These are phyloP conservation scores for Eolophus roseicapilla DNA, from an alignment of 2,113 vertebrate species.

Conservation along the genomic window DNA sequence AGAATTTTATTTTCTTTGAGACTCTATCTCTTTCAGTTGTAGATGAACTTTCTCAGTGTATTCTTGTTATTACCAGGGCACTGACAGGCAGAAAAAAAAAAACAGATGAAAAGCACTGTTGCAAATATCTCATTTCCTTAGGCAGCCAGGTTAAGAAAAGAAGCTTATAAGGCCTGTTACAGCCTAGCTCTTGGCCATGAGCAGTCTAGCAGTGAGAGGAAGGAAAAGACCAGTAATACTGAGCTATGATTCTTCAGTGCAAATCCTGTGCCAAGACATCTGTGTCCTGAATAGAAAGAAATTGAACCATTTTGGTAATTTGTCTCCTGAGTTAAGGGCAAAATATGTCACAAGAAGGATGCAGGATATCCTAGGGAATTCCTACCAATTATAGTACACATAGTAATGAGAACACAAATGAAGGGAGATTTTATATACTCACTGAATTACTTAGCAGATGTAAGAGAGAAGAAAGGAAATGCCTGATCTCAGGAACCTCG, in stretches of 20 bases:
- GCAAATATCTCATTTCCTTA: conserved; percentile 2
- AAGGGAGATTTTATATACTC: background rate
- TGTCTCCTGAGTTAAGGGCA: conserved; percentile 2
- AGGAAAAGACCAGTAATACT: background rate
- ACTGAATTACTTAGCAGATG: background rate
- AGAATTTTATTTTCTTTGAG: background rate
- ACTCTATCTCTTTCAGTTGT: background rate
- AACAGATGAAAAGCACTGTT: background rate
- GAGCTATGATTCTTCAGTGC: background rate
- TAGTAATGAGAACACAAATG: background rate
- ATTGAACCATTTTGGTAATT: background rate
- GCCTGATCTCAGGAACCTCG: background rate
- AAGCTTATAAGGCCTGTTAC: background rate
- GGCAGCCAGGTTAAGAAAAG: conserved; percentile 19
- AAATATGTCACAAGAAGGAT: conserved; percentile 24
- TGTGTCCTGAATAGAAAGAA: conserved; percentile 26
- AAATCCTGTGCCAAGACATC: conserved; percentile 38
- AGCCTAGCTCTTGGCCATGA: background rate
- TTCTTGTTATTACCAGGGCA: background rate
- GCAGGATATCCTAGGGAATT: conserved; percentile 47
- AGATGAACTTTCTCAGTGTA: background rate
- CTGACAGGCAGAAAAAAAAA: background rate
- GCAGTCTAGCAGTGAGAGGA: background rate
- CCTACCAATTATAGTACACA: background rate
- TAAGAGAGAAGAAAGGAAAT: background rate